Base-by-base conservation (phyloP, 2,888 invertebrate genomes). In the Mimumesa dahlbomi region DNA sequence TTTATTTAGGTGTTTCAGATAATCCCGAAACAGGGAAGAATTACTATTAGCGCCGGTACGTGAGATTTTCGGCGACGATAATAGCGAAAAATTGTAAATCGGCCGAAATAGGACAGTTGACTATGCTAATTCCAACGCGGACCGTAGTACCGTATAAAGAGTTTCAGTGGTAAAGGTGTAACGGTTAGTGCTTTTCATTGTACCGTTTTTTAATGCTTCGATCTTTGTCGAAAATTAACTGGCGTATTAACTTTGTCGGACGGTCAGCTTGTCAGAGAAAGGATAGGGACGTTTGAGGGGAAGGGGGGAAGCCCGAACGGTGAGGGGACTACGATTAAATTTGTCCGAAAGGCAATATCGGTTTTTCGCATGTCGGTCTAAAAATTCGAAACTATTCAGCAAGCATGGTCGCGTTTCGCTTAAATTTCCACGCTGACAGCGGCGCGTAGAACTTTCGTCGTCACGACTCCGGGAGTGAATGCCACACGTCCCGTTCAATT, bases 401-500 rank as follows among this genome's bases (percentile, higher is more conserved):
- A 7, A 3, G 4, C 7, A 25, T 7, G 25, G 25, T 5, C 25
- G 7, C n/a, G 7, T 46, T 5, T n/a, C 22, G 16, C 14, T 2
- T 2, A 34, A 11, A 29, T 7, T 34, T 11, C 11, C 34, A 7
- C 31, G 25, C 9, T n/a, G n/a, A n/a, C n/a, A n/a, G n/a, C 38
- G 38, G 31, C 34, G 13, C 45, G 5, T n/a, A 22, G 38, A 65
- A 65, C 29, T 69, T 68, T 34, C 31, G n/a, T 14, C 13, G 48
- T 18, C 34, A 29, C 49, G 29, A 45, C 36, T 21, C 25, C 7
- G 18, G 19, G n/a, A n/a, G 16, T 42, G 50, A 50, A 43, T 57
- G 61, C 49, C 46, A 57, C 43, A 65, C 71, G 40, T 40, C 52
- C 58, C 49, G 42, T 43, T 56, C 64, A 50, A 36, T 59, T 69